A percentile compares a stretch with the other conserved stretches of the same genome.
phyloP scores from a whole-genome alignment of 2,113 vertebrate species.

The Urocolius indicus region DNA sequence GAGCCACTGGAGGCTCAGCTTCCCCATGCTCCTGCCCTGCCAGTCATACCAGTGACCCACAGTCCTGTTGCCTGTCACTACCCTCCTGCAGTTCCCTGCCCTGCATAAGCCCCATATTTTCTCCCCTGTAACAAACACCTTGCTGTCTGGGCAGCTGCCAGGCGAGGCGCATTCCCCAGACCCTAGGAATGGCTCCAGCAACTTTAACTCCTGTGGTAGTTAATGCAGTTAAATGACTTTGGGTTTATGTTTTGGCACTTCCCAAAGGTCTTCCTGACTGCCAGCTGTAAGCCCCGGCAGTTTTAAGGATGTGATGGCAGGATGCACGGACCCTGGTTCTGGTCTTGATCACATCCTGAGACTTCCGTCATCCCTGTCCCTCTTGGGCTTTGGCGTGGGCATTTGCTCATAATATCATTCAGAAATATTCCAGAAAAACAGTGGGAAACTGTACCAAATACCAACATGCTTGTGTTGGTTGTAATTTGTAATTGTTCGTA shows the following conservation, averaged over 20 bases:
- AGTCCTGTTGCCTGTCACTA: neutral
- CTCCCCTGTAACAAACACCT: neutral
- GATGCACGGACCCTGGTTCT: neutral
- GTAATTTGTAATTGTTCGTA: conserved; percentile 32
- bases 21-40: neutral
- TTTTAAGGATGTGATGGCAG: neutral
- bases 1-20: fast-evolving
- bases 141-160: neutral
- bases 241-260: neutral
- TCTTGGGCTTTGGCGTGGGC: neutral
- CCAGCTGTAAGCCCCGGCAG: fast-evolving
- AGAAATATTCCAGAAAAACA: conserved; percentile 5
- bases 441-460: neutral
- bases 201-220: neutral
- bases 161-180: fast-evolving
- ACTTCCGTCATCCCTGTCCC: neutral
- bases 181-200: neutral
- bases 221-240: neutral
- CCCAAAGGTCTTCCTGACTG: neutral
- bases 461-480: neutral
- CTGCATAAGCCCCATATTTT: fast-evolving
- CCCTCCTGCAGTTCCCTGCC: neutral
- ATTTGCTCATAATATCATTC: neutral
- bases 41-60: neutral
- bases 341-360: neutral